Conservation (phyloP, 2,888 invertebrate genomes). For the Thumatha senex region DNA sequence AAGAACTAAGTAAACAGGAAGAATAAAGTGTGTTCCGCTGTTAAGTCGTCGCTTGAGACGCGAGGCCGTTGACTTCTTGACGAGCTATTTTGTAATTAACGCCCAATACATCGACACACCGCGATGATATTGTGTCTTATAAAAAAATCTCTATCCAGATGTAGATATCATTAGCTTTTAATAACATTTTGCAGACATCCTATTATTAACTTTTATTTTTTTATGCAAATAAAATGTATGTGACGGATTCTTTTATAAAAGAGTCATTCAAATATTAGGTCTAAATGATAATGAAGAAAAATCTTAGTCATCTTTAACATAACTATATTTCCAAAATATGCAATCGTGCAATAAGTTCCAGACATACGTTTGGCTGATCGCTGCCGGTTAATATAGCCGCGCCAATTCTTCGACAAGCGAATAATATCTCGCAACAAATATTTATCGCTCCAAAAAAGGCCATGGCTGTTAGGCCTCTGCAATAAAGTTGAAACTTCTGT, state of each 20-base stretch:
- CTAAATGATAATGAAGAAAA: too few relatives aligned
- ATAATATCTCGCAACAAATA: constrained; percentile 39
- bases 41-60: constrained; percentile 40
- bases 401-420: constrained; percentile 50
- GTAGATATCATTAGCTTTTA: constrained; percentile 44
- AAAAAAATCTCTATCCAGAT: constrained; percentile 44
- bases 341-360: constrained; percentile 53
- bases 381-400: constrained; percentile 54
- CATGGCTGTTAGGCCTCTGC: constrained; percentile 9
- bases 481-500: constrained; percentile 26
- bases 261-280: too few relatives aligned
- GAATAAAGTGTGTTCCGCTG: constrained; percentile 36
- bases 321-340: constrained; percentile 35
- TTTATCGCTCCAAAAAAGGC: constrained; percentile 18
- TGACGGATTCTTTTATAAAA: not conserved
- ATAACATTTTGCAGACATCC: constrained; percentile 42
- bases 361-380: constrained; percentile 48
- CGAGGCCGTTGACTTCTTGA: constrained; percentile 55
- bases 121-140: constrained; percentile 42
- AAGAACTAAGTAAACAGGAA: constrained; percentile 34
- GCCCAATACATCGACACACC: constrained; percentile 49
- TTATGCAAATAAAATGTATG: constrained; percentile 40
- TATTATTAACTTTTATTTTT: constrained; percentile 43
- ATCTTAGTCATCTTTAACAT: not conserved
- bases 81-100: constrained; percentile 63